These are phyloP conservation scores for Rhea americana DNA, from an alignment of 2,113 vertebrate genomes.

Conservation along the genomic window DNA sequence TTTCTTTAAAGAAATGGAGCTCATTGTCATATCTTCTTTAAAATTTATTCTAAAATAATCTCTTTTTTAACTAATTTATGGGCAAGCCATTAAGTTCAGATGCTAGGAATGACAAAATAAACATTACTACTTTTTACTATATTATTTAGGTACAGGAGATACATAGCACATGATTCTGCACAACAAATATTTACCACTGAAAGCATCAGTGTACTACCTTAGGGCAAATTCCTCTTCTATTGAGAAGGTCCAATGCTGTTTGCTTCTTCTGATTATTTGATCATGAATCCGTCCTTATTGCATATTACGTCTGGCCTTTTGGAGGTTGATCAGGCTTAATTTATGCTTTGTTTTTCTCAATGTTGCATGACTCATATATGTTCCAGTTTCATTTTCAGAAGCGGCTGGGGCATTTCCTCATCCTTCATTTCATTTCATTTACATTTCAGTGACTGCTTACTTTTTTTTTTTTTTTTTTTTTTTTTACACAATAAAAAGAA, in stretches of 20 bases:
- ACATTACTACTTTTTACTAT: background rate
- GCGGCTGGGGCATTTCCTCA: background rate
- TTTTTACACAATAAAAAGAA: background rate
- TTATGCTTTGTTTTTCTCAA: background rate
- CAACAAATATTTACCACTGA: background rate
- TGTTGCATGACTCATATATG: background rate
- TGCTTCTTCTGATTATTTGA: background rate
- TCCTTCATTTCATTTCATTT: background rate
- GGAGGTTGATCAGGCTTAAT: background rate
- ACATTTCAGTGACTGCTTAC: background rate
- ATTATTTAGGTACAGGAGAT: background rate
- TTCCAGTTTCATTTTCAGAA: background rate
- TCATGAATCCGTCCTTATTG: background rate
- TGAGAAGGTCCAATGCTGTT: accelerated
- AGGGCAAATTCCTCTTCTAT: background rate
- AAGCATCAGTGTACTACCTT: background rate
- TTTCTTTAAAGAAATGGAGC: background rate
- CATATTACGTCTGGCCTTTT: background rate
- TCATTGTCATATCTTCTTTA: background rate
- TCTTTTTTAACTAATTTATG: background rate
- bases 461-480: background rate
- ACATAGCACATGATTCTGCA: background rate
- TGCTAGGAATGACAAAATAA: background rate
- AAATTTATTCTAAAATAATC: background rate
- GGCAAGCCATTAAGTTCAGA: background rate